Base-by-base conservation (phyloP, 64 coral and sea anemone genomes). In the Astreopora myriophthalma region DNA sequence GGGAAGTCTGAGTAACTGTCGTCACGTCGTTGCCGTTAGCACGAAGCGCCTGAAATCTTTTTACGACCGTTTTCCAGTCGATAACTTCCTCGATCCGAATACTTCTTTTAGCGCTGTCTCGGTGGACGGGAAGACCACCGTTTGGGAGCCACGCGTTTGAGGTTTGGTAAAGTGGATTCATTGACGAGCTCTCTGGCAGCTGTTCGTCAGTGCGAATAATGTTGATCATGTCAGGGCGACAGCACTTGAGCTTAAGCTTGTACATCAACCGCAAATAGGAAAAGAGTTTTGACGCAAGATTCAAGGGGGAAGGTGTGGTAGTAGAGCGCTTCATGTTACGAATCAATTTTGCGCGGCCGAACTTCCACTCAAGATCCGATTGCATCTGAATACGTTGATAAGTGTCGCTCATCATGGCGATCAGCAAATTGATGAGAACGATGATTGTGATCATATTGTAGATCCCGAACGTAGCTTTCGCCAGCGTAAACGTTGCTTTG, bases 341-440 rank as follows among this genome's bases (percentile, higher is more conserved):
- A 19, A 99, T 99, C 55, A 99, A 71, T n/a, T 99, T 99, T 4
- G 97, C 97, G 60, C 97, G 93, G 16, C 97, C 97, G 26, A 99
- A 99, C 68, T 99, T 99, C 97, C 97, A 99, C 35, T 99, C 97
- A 10, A 92, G 87, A 34, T 99, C 97, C 19, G 97, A 99, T 62
- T 99, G 97, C 38, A 90, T 80, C 29, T 99, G 97, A 52, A 99
- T 99, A 73, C 97, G 88, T 27, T 99, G 97, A n/a, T 99, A 99
- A 3, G 97, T 99, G 66, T 99, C 97, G 36, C 97, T 99, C 97
- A 99, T 99, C 97, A 99, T 99, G 34, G 97, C 97, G 39, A 99
- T 99, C 70, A 99, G 94, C 19, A 99, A 74, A 68, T 99, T 99
- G 49, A 99, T 88, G 6, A 99, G 88, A 27, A 99, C 97, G 28